phyloP scores from a whole-genome alignment of 2,113 vertebrate genomes.

The Tetrax tetrax region DNA sequence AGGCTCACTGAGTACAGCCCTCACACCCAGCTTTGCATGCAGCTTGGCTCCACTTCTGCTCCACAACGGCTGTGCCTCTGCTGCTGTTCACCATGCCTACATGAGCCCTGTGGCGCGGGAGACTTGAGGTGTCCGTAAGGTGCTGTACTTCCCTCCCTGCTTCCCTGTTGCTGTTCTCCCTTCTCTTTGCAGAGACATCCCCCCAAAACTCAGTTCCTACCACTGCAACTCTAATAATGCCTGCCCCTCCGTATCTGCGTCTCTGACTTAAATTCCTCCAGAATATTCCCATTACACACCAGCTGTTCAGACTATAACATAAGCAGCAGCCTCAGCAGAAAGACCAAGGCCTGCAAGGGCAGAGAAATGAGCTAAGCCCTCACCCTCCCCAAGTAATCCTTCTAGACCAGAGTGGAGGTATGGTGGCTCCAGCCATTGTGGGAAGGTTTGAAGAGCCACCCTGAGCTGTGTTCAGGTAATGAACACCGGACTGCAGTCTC shows the following conservation, averaged over 20 bases:
- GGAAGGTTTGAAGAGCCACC: not conserved
- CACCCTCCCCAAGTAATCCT: not conserved
- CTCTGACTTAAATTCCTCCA: not conserved
- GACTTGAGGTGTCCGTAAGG: rapidly evolving
- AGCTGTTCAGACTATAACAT: conserved; percentile 14
- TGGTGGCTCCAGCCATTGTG: rapidly evolving
- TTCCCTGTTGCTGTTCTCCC: not conserved
- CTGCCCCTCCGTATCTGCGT: not conserved
- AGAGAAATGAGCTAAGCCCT: conserved; percentile 19
- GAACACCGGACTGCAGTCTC: not conserved
- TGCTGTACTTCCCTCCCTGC: not conserved
- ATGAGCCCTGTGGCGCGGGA: not conserved
- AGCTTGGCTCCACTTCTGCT: not conserved
- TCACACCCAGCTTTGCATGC: rapidly evolving
- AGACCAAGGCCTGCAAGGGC: not conserved
- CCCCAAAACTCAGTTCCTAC: not conserved
- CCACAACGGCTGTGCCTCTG: not conserved
- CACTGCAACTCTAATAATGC: not conserved
- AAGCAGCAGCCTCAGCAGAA: not conserved
- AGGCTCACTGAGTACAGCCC: not conserved
- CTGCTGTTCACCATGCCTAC: not conserved
- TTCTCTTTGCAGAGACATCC: not conserved
- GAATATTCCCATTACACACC: not conserved
- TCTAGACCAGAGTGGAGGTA: not conserved
- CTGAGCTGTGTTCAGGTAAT: not conserved